Percentiles rank a stretch among this genome's conserved stretches.
phyloP scores from a whole-genome alignment of 2,113 vertebrate species.

The Danio rerio region GRCz12tu NC_133196.1:4019501-4020000 shows the following conservation, averaged over 20 bases:
- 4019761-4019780: slow-evolving; percentile 17
- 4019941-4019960: slow-evolving; percentile 32
- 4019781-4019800: slow-evolving; percentile 2
- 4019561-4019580: slow-evolving; percentile 12
- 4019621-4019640: slow-evolving; percentile 23
- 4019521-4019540: no score
- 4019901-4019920: slow-evolving; percentile 13
- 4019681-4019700: background rate
- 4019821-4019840: slow-evolving; percentile 43
- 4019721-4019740: background rate
- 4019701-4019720: background rate
- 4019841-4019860: background rate
- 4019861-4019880: slow-evolving; percentile 28
- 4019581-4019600: slow-evolving; percentile 27
- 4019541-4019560: no score
- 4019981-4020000: background rate
- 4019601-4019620: slow-evolving; percentile 8
- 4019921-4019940: background rate
- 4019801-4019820: slow-evolving; percentile 28
- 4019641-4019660: slow-evolving; percentile 45
- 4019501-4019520: no score
- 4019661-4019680: slow-evolving; percentile 27
- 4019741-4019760: slow-evolving; percentile 1
- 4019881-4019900: slow-evolving; percentile 30
- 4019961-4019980: slow-evolving; percentile 17